Percentiles rank a stretch among this genome's conserved stretches.
phyloP scores from a whole-genome alignment of 2,888 invertebrate species.

The Cataglyphis albicans region DNA sequence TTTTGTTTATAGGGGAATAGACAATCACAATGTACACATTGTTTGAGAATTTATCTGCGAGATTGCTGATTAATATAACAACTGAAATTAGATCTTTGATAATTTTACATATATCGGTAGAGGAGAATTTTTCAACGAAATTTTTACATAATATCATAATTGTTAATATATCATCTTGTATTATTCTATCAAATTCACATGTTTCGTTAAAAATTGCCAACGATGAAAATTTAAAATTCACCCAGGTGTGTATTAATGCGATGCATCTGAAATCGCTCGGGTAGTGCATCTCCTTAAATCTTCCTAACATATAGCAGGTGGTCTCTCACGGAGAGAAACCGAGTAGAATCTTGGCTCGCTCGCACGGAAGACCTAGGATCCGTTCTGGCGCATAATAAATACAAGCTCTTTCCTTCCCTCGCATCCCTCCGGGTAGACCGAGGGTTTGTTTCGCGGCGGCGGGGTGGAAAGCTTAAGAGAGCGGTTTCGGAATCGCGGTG shows the following conservation, averaged over 20 bases:
- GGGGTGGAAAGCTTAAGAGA: conserved; percentile 43
- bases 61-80: not conserved
- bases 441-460: conserved; percentile 27
- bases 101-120: not conserved
- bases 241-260: conserved; percentile 17
- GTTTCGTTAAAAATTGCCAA: conserved; percentile 1
- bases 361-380: conserved; percentile 41
- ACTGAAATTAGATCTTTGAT: not conserved
- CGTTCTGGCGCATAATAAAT: conserved; percentile 52
- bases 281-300: conserved; percentile 41
- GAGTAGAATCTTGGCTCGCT: conserved; percentile 38
- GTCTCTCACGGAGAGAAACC: conserved; percentile 24
- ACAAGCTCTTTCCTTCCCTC: conserved; percentile 37
- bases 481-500: conserved; percentile 50
- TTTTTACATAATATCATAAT: not conserved
- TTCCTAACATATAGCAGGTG: conserved; percentile 18
- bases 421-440: not conserved
- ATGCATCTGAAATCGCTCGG: conserved; percentile 21
- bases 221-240: conserved; percentile 18
- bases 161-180: not conserved
- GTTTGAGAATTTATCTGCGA: not conserved
- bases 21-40: not conserved
- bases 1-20: not conserved
- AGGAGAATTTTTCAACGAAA: not conserved
- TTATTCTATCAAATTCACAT: not conserved